Evolutionary conservation across 2,888 invertebrate genomes (phyloP).

Genomic region (Drosophila vallismaia): DNA sequence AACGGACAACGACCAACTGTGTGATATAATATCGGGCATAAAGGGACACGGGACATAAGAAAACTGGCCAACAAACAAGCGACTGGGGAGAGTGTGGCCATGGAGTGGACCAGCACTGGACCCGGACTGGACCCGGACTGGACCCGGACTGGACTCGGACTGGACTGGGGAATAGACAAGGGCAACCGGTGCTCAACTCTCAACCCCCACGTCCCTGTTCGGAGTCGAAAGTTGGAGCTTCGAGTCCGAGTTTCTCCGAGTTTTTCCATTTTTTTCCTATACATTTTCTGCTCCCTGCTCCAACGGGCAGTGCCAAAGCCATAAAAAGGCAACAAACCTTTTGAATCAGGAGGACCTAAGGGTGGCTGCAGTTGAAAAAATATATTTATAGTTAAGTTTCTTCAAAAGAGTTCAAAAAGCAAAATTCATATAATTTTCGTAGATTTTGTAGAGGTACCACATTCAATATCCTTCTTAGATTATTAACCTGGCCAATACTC

Average conservation of each 20-base stretch:
- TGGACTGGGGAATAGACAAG: constrained; percentile 46
- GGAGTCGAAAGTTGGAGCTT: constrained; percentile 4
- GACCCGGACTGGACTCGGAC: constrained; percentile 3
- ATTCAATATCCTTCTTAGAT: neutral
- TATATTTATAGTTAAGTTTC: neutral
- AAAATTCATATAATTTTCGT: neutral
- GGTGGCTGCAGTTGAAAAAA: constrained; percentile 31
- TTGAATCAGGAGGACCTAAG: constrained; percentile 29
- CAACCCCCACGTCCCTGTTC: constrained; percentile 25
- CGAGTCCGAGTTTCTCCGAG: constrained; percentile 29
- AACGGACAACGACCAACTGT: constrained; percentile 67
- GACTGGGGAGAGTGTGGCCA: constrained; percentile 55
- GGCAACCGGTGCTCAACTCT: constrained; percentile 51
- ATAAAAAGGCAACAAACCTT: constrained; percentile 40
- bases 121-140: constrained; percentile 3
- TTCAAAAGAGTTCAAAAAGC: neutral
- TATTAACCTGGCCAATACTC: neutral
- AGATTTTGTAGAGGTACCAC: too few relatives aligned
- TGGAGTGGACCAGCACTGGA: neutral
- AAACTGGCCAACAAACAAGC: constrained; percentile 76
- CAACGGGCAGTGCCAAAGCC: constrained; percentile 18
- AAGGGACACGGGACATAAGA: constrained; percentile 76
- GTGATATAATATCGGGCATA: constrained; percentile 78
- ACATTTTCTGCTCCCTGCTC: neutral
- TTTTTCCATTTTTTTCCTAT: constrained; percentile 1